Percentiles rank a stretch among this genome's conserved stretches.
These are phyloP conservation scores for Aromia moschata DNA, from an alignment of 2,888 invertebrate genomes.

Conservation along the genomic window DNA sequence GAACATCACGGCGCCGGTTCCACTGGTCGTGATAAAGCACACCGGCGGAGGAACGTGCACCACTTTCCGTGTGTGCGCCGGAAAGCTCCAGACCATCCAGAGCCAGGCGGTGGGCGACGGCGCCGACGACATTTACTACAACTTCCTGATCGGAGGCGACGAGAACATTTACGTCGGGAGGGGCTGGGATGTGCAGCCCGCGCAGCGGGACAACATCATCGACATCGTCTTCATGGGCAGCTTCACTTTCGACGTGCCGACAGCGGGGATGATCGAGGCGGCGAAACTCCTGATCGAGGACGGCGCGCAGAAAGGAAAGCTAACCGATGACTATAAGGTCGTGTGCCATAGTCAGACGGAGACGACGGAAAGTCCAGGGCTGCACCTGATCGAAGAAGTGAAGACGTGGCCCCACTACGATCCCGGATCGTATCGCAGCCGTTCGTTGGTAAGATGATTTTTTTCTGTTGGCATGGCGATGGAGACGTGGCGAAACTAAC, in stretches of 20 bases:
- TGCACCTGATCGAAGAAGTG: constrained; percentile 63
- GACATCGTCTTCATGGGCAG: constrained; percentile 44
- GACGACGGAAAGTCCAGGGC: constrained; percentile 65
- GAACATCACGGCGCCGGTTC: constrained; percentile 23
- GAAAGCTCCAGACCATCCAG: constrained; percentile 63
- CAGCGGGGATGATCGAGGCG: constrained; percentile 61
- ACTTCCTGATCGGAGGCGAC: constrained; percentile 73
- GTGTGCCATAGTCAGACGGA: constrained; percentile 66
- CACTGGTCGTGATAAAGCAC: constrained; percentile 64
- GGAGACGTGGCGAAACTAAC: too few species aligned
- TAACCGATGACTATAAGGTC: constrained; percentile 63
- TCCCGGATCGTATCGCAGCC: not conserved
- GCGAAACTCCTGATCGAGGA: constrained; percentile 61
- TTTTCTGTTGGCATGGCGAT: too few species aligned
- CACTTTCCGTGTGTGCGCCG: constrained; percentile 62
- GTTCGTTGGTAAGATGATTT: constrained; percentile 8
- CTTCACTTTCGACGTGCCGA: constrained; percentile 45
- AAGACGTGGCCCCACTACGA: constrained; percentile 64
- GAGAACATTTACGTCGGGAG: constrained; percentile 80
- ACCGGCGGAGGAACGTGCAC: constrained; percentile 64
- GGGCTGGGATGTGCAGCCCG: constrained; percentile 51
- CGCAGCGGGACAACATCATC: constrained; percentile 30
- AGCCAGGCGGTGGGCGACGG: constrained; percentile 53
- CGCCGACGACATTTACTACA: constrained; percentile 64
- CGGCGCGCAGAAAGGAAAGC: constrained; percentile 60